Evolutionary conservation across 2,113 vertebrate species (phyloP), one percentile per base, ranked within the genome.

Genomic region (Calidris pygmaea): DNA sequence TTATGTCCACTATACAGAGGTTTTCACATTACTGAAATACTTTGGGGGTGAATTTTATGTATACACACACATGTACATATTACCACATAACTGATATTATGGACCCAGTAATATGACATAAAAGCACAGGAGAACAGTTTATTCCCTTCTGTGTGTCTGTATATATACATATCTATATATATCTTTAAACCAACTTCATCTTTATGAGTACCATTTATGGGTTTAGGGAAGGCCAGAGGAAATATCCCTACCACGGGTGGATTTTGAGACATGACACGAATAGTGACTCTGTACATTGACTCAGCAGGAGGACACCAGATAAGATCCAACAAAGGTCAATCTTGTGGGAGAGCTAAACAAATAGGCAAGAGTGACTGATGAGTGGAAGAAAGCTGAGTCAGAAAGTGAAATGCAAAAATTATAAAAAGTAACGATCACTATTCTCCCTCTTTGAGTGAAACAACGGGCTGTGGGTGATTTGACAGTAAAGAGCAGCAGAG

Each of bases 151-250:
- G 21, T 55, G 21, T 12, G 43, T 45, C 13, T 43, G 16, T 43
- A 45, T 45, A 45, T 45, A 45, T 45, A 32, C 8, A 45, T 39
- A 19, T 24, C 39, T 41, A 43, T 43, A 32, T 2, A 29, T 1
- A 48, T 13, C 43, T 89, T 63, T 76, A 66, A 85, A 88, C 45
- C 30, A 62, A 84, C 19, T 60, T 45, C 43, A 18, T 45, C 15
- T 45, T 43, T 43, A 43, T 43, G 41, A 13, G 62, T 13, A 72
- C 14, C 32, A 45, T 21, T 68, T 35, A 50, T 0, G 0, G 14
- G 14, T 59, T 75, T 53, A 67, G 72, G 45, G 29, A 77, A 71
- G 35, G 47, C 14, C 30, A 52, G 24, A 43, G 34, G 21, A 80
- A 74, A 63, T 27, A 68, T 1, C 48, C 27, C 7, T 22, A 76